Evolutionary conservation across 2,113 vertebrate genomes (phyloP).

Genomic region (Nymphicus hollandicus): DNA sequence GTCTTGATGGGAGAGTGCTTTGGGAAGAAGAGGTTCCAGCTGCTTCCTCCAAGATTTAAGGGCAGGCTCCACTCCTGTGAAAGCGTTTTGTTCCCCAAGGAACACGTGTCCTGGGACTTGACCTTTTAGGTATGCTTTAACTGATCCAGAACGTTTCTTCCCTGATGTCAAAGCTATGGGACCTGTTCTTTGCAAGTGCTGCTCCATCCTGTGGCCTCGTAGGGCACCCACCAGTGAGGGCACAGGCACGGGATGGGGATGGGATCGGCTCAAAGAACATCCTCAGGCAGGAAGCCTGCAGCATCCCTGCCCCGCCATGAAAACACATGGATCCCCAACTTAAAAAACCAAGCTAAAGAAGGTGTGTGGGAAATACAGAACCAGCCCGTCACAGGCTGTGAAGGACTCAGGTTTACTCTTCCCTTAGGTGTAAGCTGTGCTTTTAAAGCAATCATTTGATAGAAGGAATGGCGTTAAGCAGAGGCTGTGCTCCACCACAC

Average conservation of each 20-base stretch:
- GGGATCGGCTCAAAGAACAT: not conserved
- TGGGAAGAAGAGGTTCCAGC: not conserved
- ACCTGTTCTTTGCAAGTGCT: not conserved
- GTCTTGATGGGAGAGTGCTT: not conserved
- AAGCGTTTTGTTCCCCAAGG: not conserved
- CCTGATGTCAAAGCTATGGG: not conserved
- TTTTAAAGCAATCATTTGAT: not conserved
- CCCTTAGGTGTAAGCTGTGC: not conserved
- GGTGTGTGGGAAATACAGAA: not conserved
- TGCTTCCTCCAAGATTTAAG: not conserved
- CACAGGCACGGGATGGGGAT: not conserved
- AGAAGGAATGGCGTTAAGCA: not conserved
- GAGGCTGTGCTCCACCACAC: not conserved
- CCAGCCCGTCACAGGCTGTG: not conserved
- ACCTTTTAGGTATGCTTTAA: not conserved
- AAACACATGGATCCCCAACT: not conserved
- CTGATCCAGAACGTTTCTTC: not conserved
- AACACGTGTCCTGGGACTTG: rapidly evolving
- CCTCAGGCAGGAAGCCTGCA: not conserved
- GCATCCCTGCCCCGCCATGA: not conserved
- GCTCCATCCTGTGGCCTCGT: rapidly evolving
- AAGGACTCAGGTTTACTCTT: not conserved
- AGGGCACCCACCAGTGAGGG: rapidly evolving
- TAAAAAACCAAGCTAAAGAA: not conserved
- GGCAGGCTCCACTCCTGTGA: not conserved